Evolutionary conservation across 2,797 vertebrate species (phyloP).

Genomic region (Microcaecilia unicolor): DNA sequence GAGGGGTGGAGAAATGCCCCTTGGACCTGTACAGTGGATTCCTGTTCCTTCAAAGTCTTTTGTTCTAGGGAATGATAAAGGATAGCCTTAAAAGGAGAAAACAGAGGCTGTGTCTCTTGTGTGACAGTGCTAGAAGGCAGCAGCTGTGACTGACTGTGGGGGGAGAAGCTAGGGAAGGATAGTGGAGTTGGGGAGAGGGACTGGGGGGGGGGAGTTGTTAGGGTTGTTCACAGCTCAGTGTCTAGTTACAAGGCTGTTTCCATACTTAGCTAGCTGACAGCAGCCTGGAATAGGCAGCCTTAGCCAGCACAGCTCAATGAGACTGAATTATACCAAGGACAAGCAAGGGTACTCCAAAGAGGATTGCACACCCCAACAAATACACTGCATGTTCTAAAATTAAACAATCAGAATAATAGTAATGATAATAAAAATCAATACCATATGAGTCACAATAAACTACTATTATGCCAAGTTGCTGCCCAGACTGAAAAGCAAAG

Average conservation of each 20-base stretch:
- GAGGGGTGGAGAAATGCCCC: too few species aligned
- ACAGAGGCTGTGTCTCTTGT: slow-evolving; percentile 61
- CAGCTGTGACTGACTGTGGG: slow-evolving; percentile 64
- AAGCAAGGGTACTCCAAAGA: slow-evolving; percentile 71
- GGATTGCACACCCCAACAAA: too few species aligned
- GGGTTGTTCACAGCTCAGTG: slow-evolving; percentile 34
- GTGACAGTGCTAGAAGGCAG: slow-evolving; percentile 72
- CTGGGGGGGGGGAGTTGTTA: slow-evolving; percentile 20
- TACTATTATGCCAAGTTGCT: too few species aligned
- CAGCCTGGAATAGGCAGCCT: slow-evolving; percentile 55
- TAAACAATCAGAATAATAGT: too few species aligned
- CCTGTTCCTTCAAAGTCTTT: too few species aligned
- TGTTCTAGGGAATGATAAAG: too few species aligned
- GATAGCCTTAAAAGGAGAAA: slow-evolving; percentile 87
- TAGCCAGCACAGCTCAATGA: slow-evolving; percentile 33
- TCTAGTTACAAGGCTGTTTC: slow-evolving; percentile 85
- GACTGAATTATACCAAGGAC: slow-evolving; percentile 86
- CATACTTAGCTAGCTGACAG: slow-evolving; percentile 89
- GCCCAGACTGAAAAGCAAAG: too few species aligned
- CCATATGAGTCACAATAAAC: too few species aligned
- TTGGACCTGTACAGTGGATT: too few species aligned
- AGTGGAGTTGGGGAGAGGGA: slow-evolving; percentile 6
- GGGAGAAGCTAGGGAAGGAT: slow-evolving; percentile 7
- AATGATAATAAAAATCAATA: too few species aligned
- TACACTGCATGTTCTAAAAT: too few species aligned